phyloP scores from a whole-genome alignment of 2,113 vertebrate species.

The Crotophaga sulcirostris region DNA sequence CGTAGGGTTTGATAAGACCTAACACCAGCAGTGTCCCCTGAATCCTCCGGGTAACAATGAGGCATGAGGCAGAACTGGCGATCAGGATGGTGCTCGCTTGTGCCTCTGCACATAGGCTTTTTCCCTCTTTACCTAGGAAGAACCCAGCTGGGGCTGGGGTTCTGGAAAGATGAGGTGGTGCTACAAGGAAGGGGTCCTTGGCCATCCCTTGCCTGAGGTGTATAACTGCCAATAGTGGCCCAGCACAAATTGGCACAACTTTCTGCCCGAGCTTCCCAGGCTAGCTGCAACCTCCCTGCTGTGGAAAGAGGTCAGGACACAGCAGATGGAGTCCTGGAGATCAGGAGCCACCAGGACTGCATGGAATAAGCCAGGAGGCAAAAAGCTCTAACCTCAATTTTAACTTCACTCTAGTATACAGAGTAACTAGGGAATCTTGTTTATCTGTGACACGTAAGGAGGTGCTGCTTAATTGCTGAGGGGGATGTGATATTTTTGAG shows the following conservation, averaged over 20 bases:
- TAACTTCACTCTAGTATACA: neutral
- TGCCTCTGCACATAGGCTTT: neutral
- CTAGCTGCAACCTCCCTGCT: neutral
- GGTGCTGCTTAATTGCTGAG: neutral
- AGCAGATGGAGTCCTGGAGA: fast-evolving
- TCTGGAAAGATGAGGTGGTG: neutral
- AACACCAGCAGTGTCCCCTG: neutral
- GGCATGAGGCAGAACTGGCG: fast-evolving
- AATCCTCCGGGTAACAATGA: too few relatives aligned
- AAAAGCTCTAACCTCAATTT: neutral
- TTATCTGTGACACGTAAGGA: neutral
- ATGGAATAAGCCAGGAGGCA: neutral
- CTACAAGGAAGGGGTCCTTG: neutral
- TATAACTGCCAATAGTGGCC: neutral
- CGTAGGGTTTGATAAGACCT: neutral
- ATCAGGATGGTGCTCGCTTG: neutral
- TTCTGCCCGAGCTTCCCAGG: neutral
- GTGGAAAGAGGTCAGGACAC: fast-evolving
- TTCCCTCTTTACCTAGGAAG: neutral
- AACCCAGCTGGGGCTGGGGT: too few relatives aligned
- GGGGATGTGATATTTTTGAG: neutral
- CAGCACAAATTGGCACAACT: neutral
- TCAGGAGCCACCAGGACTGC: fast-evolving
- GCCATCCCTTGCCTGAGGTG: too few relatives aligned
- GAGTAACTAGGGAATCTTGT: neutral